Base-by-base conservation (phyloP, 1,140 invertebrate genomes). In the Drosophila obscura region DNA sequence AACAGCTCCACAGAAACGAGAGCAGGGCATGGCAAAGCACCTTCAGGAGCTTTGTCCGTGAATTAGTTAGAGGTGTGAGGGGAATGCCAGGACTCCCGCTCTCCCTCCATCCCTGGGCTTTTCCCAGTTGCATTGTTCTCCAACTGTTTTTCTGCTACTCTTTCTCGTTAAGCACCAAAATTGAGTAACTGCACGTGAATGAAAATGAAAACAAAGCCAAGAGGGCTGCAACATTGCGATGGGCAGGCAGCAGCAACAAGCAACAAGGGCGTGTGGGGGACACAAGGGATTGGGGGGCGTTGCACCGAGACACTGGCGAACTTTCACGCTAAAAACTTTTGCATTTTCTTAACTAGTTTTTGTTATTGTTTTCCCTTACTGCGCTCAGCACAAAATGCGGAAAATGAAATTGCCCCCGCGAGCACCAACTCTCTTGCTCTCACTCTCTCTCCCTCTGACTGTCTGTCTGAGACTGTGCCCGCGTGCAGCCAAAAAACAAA, bases 261-360 rank as follows among this genome's bases (percentile, higher is more conserved):
- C 16, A 45, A 22, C 19, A 19, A 1, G 19, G 19, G 19, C 19
- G 19, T 19, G 19, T 1, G 16, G 16, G 41, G 16, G 41, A 39
- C 11, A 5, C 11, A 5, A 5, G 64, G 64, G 60, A 19, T 9
- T 16, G 4, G 22, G 50, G 50, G 22, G 16, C 5, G 31, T 24
- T 49, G 51, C 43, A 59, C 24, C 26, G 62, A 55, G 62, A 55
- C 58, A 39, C 53, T 46, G 64, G 63, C 82, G 62, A 87, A 85
- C 78, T 85, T 85, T 85, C 78, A 82, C 74, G 82, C 82, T 82
- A 79, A 87, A 87, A 87, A 87, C 82, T 87, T 87, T 88, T 81
- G 75, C 82, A 88, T 87, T 87, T 52, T 87, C 82, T 87, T 87
- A 87, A 87, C 83, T 87, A 88, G 83, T 87, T 81, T 87, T 88